phyloP scores from a whole-genome alignment of 2,113 vertebrate genomes.

The Apistogramma diplotaenia region DNA sequence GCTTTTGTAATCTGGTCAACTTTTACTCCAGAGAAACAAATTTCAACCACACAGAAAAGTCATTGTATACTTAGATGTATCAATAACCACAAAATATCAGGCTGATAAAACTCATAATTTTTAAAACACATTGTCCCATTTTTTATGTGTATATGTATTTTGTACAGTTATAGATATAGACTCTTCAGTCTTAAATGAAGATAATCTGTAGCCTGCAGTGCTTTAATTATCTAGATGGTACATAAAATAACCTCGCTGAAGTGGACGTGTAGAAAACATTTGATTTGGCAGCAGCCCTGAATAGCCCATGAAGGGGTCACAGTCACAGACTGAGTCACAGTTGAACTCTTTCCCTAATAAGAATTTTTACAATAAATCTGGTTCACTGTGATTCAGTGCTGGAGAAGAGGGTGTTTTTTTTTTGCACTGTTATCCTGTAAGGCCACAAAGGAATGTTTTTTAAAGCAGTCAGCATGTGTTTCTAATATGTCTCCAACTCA shows the following conservation, averaged over 20 bases:
- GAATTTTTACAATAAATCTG: neutral
- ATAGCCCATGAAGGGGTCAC: fast-evolving
- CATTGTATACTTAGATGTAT: neutral
- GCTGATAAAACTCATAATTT: fast-evolving
- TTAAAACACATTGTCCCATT: neutral
- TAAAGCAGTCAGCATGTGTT: neutral
- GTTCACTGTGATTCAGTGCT: neutral
- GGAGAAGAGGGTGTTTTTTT: neutral
- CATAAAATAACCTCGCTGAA: no score
- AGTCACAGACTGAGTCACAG: neutral
- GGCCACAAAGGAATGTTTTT: neutral
- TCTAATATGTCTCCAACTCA: neutral
- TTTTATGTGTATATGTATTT: neutral
- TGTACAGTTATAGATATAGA: neutral
- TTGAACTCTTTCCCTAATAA: neutral
- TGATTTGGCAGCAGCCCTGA: fast-evolving
- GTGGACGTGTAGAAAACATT: neutral
- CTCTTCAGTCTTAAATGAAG: neutral
- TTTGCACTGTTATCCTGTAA: neutral
- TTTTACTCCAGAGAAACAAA: neutral
- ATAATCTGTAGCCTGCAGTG: no score
- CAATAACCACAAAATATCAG: neutral
- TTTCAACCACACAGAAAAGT: neutral
- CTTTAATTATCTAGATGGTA: no score
- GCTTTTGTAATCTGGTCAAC: neutral